Conservation (phyloP, 2,888 invertebrate genomes). For the Dysmachus trigonus region DNA sequence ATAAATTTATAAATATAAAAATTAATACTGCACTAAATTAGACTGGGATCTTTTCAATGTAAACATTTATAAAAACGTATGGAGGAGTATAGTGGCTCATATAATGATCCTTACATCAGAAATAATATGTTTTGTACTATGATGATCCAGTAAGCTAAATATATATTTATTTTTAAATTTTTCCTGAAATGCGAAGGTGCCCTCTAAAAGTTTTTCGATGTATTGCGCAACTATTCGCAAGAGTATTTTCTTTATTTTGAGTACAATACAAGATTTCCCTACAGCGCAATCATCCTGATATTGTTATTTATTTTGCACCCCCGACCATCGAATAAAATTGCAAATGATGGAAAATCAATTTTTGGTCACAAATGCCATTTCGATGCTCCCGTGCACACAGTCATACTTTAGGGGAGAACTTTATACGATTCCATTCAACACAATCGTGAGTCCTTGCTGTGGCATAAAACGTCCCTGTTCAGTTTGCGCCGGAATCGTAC, state of each 20-base stretch:
- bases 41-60: too few species aligned
- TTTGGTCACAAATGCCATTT: slow-evolving; percentile 31
- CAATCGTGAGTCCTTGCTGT: neutral
- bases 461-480: neutral
- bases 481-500: slow-evolving; percentile 19
- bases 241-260: neutral
- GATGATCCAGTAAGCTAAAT: too few species aligned
- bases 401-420: neutral
- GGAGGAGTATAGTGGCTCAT: too few species aligned
- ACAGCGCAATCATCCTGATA: neutral
- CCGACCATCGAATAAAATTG: neutral
- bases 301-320: neutral
- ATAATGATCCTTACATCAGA: too few species aligned
- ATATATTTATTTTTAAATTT: neutral
- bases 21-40: too few species aligned
- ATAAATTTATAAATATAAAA: too few species aligned
- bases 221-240: neutral
- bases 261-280: neutral
- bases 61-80: too few species aligned
- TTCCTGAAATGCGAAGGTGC: too few species aligned
- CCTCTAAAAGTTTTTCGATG: neutral
- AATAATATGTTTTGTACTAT: too few species aligned
- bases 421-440: neutral
- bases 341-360: slow-evolving; percentile 38
- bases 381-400: neutral